Evolutionary conservation across 2,888 invertebrate species (phyloP), one percentile per base, ranked within the genome.

Genomic region (Drosophila peninsularis): DNA sequence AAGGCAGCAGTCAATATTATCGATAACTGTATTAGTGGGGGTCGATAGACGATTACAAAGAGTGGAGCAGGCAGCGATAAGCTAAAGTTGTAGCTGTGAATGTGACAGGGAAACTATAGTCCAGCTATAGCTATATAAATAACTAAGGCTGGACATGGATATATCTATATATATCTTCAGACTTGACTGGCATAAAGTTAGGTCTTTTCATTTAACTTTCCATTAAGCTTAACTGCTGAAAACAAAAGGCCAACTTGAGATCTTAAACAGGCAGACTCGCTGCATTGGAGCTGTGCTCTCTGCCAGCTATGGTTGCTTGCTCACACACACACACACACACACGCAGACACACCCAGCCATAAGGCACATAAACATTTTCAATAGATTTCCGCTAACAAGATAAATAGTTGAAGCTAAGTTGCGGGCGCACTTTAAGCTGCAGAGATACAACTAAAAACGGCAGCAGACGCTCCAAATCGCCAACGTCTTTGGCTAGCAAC

Each of bases 351-450:
- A 47, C 5, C n/a, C 11, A 41, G 47, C 47, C 27, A 77, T 65
- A 73, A 77, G 71, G 57, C 41, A 39, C 71, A 87, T 77, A 80
- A 82, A 78, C 81, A 83, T 83, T 87, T 86, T 88, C 87, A 80
- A 87, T 86, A 83, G 86, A 88, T 86, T 87, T 82, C 82, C 78
- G 80, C 84, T 80, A 86, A 87, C 89, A 86, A 88, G 87, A 86
- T 86, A 88, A 86, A 86, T 84, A 87, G 87, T 86, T 78, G 68
- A 61, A 80, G 74, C 67, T 62, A 80, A 80, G 58, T 78, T 77
- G 61, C 57, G 19, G 61, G 66, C 71, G 60, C 75, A 80, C 80
- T 79, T 75, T 68, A 75, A 86, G 79, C 67, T 78, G 74, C 69
- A 85, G 56, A 70, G 70, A 47, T 37, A 41, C 60, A 82, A 54